Evolutionary conservation across 1,140 invertebrate species (phyloP).

Genomic region (Thereuonema tuberculata): DNA sequence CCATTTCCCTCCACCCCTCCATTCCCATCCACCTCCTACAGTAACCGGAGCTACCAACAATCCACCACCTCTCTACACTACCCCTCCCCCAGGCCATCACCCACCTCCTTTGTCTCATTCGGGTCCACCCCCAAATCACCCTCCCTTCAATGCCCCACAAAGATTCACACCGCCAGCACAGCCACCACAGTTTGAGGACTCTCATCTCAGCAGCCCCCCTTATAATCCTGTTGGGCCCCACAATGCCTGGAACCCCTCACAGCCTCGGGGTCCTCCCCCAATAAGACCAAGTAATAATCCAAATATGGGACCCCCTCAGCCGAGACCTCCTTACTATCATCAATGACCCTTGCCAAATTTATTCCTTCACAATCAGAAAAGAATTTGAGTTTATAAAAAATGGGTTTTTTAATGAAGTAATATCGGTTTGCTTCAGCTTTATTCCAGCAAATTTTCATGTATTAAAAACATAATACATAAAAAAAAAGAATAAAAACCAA

Average conservation of each 20-base stretch:
- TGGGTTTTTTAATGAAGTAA: too few species aligned
- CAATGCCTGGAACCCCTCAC: background rate
- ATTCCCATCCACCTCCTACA: conserved; percentile 11
- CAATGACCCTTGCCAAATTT: too few species aligned
- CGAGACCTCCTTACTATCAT: conserved; percentile 3
- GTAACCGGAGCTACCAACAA: conserved; percentile 12
- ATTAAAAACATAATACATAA: too few species aligned
- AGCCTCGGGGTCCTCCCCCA: background rate
- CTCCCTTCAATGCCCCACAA: background rate
- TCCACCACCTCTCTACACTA: conserved; percentile 4
- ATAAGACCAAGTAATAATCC: background rate
- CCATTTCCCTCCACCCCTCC: conserved; percentile 16
- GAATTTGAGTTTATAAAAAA: too few species aligned
- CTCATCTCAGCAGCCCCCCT: background rate
- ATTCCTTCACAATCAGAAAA: too few species aligned
- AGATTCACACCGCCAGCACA: conserved; percentile 1
- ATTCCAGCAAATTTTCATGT: too few species aligned
- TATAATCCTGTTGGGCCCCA: background rate
- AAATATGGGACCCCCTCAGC: background rate
- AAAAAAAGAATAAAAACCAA: too few species aligned
- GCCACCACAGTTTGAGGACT: background rate
- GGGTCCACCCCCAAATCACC: background rate
- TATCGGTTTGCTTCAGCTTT: too few species aligned
- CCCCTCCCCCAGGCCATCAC: background rate
- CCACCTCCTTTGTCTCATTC: too few species aligned